These are phyloP conservation scores for Drosophila yakuba DNA, from an alignment of 1,140 invertebrate genomes.

Conservation along the genomic window DNA sequence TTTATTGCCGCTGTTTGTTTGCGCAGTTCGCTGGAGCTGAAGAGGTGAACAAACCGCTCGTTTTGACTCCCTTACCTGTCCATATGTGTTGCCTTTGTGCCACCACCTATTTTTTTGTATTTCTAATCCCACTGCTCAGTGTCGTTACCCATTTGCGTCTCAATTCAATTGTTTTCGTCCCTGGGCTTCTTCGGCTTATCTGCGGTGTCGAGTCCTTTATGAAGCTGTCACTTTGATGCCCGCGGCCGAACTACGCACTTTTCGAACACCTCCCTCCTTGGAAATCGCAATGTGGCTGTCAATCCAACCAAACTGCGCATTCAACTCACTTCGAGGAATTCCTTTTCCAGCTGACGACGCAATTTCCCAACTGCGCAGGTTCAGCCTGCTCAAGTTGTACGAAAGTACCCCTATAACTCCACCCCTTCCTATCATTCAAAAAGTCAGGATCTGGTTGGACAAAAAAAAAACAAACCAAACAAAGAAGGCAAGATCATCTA, in stretches of 20 bases:
- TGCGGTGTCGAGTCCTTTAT: conserved; percentile 76
- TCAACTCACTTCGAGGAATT: conserved; percentile 6
- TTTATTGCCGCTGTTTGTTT: conserved; percentile 59
- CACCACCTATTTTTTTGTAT: background rate
- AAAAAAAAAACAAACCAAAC: background rate
- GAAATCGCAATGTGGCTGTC: conserved; percentile 11
- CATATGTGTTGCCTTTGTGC: conserved; percentile 8
- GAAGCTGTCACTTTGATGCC: conserved; percentile 64
- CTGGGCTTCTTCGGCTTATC: conserved; percentile 47
- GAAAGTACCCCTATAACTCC: background rate
- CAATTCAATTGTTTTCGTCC: conserved; percentile 50
- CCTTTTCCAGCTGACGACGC: conserved; percentile 35
- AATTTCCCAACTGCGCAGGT: conserved; percentile 71
- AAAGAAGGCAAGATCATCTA: conserved; percentile 32
- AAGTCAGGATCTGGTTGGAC: conserved; percentile 52
- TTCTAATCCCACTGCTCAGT: conserved; percentile 43
- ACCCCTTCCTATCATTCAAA: conserved; percentile 16
- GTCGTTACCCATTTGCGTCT: conserved; percentile 57
- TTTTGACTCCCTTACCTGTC: conserved; percentile 23
- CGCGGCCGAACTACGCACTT: conserved; percentile 47
- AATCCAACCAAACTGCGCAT: conserved; percentile 55
- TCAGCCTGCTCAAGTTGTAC: conserved; percentile 21
- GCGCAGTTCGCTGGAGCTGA: conserved; percentile 58
- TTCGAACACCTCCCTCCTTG: conserved; percentile 11
- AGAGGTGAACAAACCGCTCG: conserved; percentile 74